phyloP scores from a whole-genome alignment of 37 sponge, comb jelly and placozoan species.

The Hexactinellida sp. region DNA sequence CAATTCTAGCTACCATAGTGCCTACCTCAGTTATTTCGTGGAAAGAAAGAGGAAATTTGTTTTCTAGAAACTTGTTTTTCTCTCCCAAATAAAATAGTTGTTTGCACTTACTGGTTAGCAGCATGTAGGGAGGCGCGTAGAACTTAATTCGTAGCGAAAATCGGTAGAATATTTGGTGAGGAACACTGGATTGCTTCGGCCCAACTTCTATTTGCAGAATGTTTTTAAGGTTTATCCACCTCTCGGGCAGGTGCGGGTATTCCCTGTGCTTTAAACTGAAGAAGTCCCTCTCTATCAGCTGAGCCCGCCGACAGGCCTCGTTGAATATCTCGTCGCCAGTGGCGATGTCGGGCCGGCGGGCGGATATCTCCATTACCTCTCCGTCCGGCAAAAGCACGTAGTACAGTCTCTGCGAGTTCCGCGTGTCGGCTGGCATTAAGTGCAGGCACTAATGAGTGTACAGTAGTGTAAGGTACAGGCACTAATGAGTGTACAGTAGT shows the following conservation, averaged over 20 bases:
- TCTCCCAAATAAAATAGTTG: neutral
- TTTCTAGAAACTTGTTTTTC: neutral
- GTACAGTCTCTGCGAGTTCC: neutral
- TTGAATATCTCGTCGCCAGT: slow-evolving; percentile 1
- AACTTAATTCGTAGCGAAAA: neutral
- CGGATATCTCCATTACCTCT: neutral
- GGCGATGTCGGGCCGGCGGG: neutral
- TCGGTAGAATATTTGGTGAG: neutral
- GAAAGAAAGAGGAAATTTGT: neutral
- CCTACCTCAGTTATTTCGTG: neutral
- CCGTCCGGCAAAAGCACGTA: neutral
- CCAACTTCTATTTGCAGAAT: neutral
- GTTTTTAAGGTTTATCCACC: slow-evolving; percentile 2
- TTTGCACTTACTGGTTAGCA: neutral
- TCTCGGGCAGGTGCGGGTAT: neutral
- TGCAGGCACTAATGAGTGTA: too few species aligned
- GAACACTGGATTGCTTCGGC: neutral
- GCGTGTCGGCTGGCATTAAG: neutral
- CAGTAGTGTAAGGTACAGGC: too few species aligned
- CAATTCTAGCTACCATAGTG: neutral
- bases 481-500: too few species aligned
- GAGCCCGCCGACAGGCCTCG: neutral
- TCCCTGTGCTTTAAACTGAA: neutral
- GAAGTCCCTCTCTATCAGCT: neutral
- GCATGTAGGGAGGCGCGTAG: slow-evolving; percentile 3